Evolutionary conservation across 2,888 invertebrate species (phyloP).

Genomic region (Lamellibrachia satsuma): DNA sequence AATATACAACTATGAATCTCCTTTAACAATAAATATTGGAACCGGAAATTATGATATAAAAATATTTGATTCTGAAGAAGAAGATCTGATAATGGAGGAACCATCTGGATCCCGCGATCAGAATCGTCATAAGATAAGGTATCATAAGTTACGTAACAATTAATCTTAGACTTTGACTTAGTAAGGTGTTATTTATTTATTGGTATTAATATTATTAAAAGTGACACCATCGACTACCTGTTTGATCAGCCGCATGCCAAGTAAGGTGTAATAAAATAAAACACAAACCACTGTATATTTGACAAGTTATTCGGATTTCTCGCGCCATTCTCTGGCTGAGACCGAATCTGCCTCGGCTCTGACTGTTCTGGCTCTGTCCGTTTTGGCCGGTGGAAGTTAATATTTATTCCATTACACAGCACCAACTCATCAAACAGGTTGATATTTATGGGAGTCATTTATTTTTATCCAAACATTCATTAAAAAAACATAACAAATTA

Average conservation of each 20-base stretch:
- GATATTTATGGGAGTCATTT: not conserved
- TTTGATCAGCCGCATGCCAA: not conserved
- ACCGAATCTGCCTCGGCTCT: not conserved
- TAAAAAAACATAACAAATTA: not conserved
- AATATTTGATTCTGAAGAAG: no score
- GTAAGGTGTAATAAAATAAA: not conserved
- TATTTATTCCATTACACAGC: not conserved
- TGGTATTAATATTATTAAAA: not conserved
- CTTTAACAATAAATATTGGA: no score
- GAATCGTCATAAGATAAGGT: no score
- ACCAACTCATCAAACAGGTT: not conserved
- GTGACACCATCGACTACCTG: not conserved
- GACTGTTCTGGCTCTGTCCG: not conserved
- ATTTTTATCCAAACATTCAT: not conserved
- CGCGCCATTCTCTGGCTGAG: not conserved
- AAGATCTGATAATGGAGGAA: no score
- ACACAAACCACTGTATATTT: not conserved
- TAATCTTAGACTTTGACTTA: no score
- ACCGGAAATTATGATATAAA: no score
- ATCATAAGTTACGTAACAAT: no score
- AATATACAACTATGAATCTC: no score
- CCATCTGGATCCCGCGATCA: no score
- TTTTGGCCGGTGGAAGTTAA: not conserved
- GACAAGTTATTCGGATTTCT: not conserved
- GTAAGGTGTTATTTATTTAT: no score